phyloP scores from a whole-genome alignment of 2,797 vertebrate genomes.

The Rhabdomys pumilio region DNA sequence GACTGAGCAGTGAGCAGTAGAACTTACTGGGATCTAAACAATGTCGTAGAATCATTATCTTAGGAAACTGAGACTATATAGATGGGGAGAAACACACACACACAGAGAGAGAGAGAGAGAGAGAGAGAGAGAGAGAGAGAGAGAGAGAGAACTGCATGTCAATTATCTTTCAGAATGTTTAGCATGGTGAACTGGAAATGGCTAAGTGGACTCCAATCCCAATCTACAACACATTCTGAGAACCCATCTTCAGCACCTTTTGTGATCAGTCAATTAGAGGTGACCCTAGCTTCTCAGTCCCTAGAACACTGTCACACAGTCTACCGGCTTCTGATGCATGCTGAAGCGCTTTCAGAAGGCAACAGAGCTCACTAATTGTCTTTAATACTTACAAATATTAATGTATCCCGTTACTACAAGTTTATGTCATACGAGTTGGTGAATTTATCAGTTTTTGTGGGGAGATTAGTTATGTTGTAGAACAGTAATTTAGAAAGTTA shows the following conservation, averaged over 20 bases:
- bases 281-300: neutral
- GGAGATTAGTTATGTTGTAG: neutral
- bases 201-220: neutral
- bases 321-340: neutral
- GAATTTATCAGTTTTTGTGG: neutral
- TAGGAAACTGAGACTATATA: neutral
- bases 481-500: neutral
- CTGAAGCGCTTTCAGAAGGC: slow-evolving; percentile 21
- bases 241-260: neutral
- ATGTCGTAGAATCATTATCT: neutral
- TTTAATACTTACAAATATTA: slow-evolving; percentile 22
- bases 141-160: neutral
- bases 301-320: neutral
- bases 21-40: neutral
- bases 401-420: neutral
- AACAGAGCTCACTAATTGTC: neutral
- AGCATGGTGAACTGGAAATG: neutral
- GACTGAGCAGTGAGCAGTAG: neutral
- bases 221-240: slow-evolving; percentile 1
- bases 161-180: neutral
- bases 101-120: neutral
- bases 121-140: neutral
- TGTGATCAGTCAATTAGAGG: neutral
- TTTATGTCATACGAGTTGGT: neutral
- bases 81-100: neutral